phyloP scores from a whole-genome alignment of 2,888 invertebrate genomes.

The Aphidius colemani region DNA sequence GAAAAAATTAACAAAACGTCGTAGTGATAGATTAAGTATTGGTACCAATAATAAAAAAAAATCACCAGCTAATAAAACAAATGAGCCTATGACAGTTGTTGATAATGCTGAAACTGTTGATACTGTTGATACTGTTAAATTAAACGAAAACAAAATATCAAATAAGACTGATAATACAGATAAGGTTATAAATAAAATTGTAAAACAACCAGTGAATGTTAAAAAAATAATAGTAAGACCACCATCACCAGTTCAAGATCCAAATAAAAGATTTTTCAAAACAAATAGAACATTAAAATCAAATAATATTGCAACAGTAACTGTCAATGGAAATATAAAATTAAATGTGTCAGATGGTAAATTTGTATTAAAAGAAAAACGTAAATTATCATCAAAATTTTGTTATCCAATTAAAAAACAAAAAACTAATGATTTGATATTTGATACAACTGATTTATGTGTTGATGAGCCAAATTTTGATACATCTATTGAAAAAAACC shows the following conservation, averaged over 20 bases:
- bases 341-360: constrained; percentile 53
- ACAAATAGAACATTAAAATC: constrained; percentile 47
- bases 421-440: constrained; percentile 38
- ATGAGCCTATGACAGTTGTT: background rate
- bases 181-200: too few species aligned
- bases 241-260: constrained; percentile 38
- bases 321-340: constrained; percentile 57
- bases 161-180: too few species aligned
- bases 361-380: constrained; percentile 40
- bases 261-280: constrained; percentile 61
- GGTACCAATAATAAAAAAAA: constrained; percentile 18
- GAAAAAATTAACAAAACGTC: constrained; percentile 49
- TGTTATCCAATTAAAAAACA: constrained; percentile 35
- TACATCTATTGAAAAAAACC: constrained; percentile 43
- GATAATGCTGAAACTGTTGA: background rate
- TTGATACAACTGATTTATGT: constrained; percentile 54
- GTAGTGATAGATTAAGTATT: constrained; percentile 14
- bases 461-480: constrained; percentile 53
- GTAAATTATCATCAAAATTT: constrained; percentile 15
- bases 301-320: constrained; percentile 48
- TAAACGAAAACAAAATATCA: background rate
- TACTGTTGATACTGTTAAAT: too few species aligned
- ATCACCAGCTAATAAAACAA: constrained; percentile 13
- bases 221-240: background rate
- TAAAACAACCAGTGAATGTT: background rate